Percentiles rank a stretch among this genome's conserved stretches.
Evolutionary conservation across 2,797 vertebrate genomes (phyloP).

Genomic region (Acanthurus lineatus): DNA sequence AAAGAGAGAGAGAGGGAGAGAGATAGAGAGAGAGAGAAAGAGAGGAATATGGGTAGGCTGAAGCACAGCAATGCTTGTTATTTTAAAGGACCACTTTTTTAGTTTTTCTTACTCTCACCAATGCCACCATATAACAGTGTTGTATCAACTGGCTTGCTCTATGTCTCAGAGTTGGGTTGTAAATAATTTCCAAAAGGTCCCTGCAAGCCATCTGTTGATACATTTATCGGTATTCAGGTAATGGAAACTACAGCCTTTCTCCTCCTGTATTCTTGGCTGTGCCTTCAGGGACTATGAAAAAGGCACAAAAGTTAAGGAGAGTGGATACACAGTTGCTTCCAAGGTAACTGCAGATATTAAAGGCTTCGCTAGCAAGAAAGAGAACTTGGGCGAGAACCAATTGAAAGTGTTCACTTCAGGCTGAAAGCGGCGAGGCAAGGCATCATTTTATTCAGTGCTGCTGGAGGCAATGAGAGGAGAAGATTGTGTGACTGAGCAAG

Average conservation of each 20-base stretch:
- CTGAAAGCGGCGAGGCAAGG: background rate
- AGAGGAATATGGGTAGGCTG: slow-evolving; percentile 44
- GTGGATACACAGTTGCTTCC: slow-evolving; percentile 35
- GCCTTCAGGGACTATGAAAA: slow-evolving; percentile 34
- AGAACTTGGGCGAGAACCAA: slow-evolving; percentile 13
- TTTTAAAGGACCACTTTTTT: slow-evolving; percentile 41
- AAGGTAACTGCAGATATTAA: slow-evolving; percentile 35
- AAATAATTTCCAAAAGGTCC: slow-evolving; percentile 39
- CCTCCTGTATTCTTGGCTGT: slow-evolving; percentile 36
- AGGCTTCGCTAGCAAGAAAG: slow-evolving; percentile 26
- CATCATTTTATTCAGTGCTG: slow-evolving; percentile 28
- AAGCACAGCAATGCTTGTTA: slow-evolving; percentile 54
- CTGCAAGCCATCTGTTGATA: slow-evolving; percentile 30
- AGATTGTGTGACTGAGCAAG: slow-evolving; percentile 28
- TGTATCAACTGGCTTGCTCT: slow-evolving; percentile 17
- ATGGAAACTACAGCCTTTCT: slow-evolving; percentile 40
- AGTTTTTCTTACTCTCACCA: slow-evolving; percentile 22
- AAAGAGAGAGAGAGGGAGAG: slow-evolving; percentile 42
- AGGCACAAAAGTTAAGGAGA: slow-evolving; percentile 37
- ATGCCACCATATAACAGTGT: slow-evolving; percentile 6
- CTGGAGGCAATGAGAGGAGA: slow-evolving; percentile 29
- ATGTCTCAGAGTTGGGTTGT: slow-evolving; percentile 11
- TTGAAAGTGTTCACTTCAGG: slow-evolving; percentile 35
- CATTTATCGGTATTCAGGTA: slow-evolving; percentile 38
- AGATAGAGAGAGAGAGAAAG: slow-evolving; percentile 44